Base-by-base conservation (phyloP, 2,888 invertebrate species). In the Epicampocera succincta region DNA sequence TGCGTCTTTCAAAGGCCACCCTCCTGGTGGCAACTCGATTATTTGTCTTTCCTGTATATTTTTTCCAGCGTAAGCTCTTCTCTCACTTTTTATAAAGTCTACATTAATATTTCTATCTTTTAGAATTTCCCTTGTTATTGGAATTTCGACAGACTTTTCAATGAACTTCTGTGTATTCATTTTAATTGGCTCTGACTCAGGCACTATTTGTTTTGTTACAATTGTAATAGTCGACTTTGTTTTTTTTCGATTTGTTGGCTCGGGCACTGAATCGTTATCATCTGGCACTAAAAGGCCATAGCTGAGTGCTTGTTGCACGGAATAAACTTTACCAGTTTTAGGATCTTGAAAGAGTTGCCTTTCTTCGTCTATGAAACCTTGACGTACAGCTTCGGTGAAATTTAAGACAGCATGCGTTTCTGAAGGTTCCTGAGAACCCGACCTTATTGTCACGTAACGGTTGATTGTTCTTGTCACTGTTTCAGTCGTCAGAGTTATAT, bases 401-500 rank as follows among this genome's bases (percentile, higher is more conserved):
- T 95, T 95, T 61, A 96, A 93, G 68, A 93, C 92, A 40, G 93
- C 93, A 42, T 75, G 58, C 84, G 92, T 93, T 44, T 87, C 86
- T 86, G 92, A 92, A 56, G 92, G 91, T 72, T 88, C 89, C 85
- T 93, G 92, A 13, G 93, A 91, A 29, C 92, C 85, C 60, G 94
- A 94, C 15, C 95, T 94, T 21, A 96, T 94, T 0, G 96, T 96
- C 2, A 96, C 95, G 88, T 96, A 95, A 21, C 95, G 93, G 89
- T 95, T 95, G 42, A 97, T 94, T 61, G 96, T 94, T 90, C 95
- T 96, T 5, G 96, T 96, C 38, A 97, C 95, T 8, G 96, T 96
- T 89, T 96, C 96, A 17, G 96, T 95, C 2, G 97, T 97, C 46
- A 98, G 93, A 11, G 96, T 96, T 68, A 98, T 96, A 89, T 96